Conservation (phyloP, 2,888 invertebrate genomes). For the Tetrapedia diversipes region DNA sequence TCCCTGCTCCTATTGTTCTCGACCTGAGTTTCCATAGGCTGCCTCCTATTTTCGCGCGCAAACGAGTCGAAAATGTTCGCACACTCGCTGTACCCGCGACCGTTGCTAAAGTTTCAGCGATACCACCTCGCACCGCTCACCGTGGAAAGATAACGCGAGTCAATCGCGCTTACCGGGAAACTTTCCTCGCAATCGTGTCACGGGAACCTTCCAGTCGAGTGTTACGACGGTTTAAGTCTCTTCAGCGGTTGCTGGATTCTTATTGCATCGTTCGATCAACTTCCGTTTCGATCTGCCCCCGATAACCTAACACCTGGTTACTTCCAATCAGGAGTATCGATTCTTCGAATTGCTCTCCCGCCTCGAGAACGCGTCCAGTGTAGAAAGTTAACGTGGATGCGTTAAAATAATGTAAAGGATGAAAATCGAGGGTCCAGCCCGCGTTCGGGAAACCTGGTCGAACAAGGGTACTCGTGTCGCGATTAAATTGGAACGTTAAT, state of each 20-base stretch:
- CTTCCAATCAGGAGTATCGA: background rate
- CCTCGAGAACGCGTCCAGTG: background rate
- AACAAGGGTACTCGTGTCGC: background rate
- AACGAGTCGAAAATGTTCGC: background rate
- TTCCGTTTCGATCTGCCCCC: background rate
- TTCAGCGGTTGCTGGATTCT: background rate
- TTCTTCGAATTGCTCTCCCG: background rate
- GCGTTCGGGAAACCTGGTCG: background rate
- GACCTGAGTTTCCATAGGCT: conserved; percentile 6
- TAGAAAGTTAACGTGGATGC: no score
- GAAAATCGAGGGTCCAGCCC: background rate
- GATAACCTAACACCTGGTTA: background rate
- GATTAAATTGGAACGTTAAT: background rate
- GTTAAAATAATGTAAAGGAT: background rate
- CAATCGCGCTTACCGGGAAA: conserved; percentile 51
- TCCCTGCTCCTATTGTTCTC: background rate
- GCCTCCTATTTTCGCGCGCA: background rate
- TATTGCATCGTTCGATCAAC: conserved; percentile 2
- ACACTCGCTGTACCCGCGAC: conserved; percentile 5
- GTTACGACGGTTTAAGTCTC: conserved; percentile 32
- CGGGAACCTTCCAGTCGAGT: conserved; percentile 28
- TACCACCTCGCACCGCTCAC: conserved; percentile 3
- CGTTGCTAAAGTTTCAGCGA: conserved; percentile 14
- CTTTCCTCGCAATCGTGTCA: conserved; percentile 45
- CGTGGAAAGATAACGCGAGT: conserved; percentile 22